These are phyloP conservation scores for Strix uralensis DNA, from an alignment of 2,113 vertebrate species.

Conservation along the genomic window DNA sequence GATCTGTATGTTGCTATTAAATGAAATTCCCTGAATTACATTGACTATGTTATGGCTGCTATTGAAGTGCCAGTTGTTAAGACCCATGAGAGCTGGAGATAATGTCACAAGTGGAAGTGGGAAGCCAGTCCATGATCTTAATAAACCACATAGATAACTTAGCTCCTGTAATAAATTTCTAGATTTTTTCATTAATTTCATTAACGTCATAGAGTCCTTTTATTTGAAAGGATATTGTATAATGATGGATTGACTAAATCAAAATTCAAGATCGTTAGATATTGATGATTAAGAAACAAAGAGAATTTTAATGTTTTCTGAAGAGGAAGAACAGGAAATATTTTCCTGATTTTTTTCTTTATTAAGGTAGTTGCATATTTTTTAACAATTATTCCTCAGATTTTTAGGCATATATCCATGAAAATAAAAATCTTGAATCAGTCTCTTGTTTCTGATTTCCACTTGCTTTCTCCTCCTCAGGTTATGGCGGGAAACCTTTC, in stretches of 20 bases:
- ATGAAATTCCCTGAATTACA: not conserved
- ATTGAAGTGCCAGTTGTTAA: not conserved
- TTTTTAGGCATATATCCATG: not conserved
- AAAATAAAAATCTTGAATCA: not conserved
- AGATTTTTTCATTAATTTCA: not conserved
- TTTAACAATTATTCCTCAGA: not conserved
- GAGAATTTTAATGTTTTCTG: not conserved
- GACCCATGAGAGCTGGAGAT: not conserved
- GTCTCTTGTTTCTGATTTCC: not conserved
- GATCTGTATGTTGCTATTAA: not conserved
- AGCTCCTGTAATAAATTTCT: not conserved
- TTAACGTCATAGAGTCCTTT: not conserved
- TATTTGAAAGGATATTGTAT: not conserved
- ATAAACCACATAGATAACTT: not conserved
- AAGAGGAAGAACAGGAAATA: not conserved
- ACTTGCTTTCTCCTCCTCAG: not conserved
- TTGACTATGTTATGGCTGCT: not conserved
- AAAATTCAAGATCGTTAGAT: not conserved
- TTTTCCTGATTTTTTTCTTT: not conserved
- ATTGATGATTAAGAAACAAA: not conserved
- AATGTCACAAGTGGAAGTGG: not conserved
- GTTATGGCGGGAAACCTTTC: not conserved
- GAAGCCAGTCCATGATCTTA: not conserved
- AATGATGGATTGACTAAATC: not conserved
- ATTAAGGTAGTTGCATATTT: not conserved